Evolutionary conservation across 2,113 vertebrate species (phyloP).

Genomic region (Gnathonemus echidnorhynchus): DNA sequence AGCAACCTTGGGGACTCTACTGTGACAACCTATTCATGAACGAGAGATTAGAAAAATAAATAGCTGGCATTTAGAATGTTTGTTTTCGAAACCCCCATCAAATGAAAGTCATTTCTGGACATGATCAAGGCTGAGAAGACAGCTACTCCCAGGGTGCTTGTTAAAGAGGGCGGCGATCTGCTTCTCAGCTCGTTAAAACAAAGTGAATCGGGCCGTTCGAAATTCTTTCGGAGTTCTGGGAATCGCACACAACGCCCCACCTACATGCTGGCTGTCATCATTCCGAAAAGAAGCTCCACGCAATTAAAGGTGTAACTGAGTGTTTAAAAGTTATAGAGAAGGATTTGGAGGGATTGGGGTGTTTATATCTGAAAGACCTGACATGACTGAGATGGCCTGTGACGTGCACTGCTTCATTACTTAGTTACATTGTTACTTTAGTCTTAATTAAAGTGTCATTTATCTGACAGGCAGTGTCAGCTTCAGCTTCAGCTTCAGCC

Average conservation of each 20-base stretch:
- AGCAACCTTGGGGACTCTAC: background rate
- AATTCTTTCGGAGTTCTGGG: background rate
- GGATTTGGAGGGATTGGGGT: background rate
- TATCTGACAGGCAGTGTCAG: background rate
- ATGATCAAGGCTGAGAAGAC: background rate
- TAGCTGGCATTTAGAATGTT: conserved; percentile 1
- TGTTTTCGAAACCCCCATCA: background rate
- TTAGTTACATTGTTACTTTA: background rate
- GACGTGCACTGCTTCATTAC: background rate
- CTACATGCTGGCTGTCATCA: background rate
- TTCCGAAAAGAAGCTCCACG: background rate
- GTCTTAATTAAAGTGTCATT: background rate
- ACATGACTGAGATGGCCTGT: background rate
- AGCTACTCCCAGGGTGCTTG: background rate
- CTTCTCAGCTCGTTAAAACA: background rate
- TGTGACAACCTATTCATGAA: conserved; percentile 12
- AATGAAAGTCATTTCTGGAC: conserved; percentile 3
- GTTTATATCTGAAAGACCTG: background rate
- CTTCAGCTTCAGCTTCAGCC: background rate
- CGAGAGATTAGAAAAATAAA: background rate
- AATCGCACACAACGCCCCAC: background rate
- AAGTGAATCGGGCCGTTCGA: background rate
- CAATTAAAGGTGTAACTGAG: background rate
- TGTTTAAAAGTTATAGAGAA: background rate
- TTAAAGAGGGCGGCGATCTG: background rate